Conservation (phyloP, 2,113 vertebrate species). For the Sturnira hondurensis region DNA sequence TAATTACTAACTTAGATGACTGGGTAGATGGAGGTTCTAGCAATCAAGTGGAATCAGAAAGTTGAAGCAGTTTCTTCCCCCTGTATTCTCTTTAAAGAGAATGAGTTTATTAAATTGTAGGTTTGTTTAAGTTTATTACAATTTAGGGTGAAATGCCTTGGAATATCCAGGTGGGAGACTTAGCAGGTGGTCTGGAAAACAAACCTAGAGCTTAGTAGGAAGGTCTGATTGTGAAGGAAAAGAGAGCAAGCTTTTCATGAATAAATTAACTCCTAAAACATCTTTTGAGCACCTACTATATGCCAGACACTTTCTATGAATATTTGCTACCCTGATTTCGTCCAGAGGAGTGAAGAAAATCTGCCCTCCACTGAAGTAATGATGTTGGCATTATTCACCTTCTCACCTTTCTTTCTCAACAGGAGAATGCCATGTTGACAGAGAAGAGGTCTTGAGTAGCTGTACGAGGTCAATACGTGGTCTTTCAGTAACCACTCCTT, state of each 20-base stretch:
- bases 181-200: background rate
- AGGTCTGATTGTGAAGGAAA: background rate
- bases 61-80: background rate
- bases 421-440: background rate
- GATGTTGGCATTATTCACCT: background rate
- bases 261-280: background rate
- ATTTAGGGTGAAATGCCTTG: background rate
- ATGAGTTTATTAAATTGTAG: background rate
- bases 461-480: background rate
- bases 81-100: background rate
- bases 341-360: background rate
- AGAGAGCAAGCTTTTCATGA: background rate
- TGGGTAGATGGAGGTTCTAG: background rate
- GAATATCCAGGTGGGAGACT: background rate
- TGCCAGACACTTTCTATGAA: background rate
- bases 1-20: background rate
- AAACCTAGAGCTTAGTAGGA: background rate
- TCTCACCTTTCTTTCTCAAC: background rate
- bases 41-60: background rate
- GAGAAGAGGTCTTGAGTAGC: background rate
- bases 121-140: background rate
- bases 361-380: background rate
- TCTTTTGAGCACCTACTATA: background rate
- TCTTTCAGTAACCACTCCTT: background rate
- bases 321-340: background rate